Evolutionary conservation across 2,113 vertebrate genomes (phyloP), one percentile per base, ranked within the genome.

Genomic region (Cynoglossus semilaevis): DNA sequence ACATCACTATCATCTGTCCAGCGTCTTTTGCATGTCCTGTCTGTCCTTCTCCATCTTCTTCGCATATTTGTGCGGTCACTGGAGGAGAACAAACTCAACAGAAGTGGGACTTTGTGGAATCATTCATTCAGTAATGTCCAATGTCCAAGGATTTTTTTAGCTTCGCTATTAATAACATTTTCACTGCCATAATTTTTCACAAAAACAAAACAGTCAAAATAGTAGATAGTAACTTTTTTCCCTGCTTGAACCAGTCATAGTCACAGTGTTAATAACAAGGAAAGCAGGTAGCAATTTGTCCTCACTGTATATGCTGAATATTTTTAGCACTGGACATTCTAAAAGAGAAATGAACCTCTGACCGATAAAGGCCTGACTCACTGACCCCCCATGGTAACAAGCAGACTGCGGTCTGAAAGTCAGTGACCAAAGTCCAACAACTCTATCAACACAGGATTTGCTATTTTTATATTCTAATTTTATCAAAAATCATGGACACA

Each of bases 1-100:
- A 60, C 72, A 47, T 51, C 56, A 56, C 1, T 43, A 61, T 50
- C 81, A 77, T 80, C 80, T 76, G 79, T 48, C 79, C 35, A 5
- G 63, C 58, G 52, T 44, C 61, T 46, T 57, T 29, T 17, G 34
- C 17, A 1, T 44, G 74, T 43, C 77, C 63, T 41, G 34, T 19
- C 50, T 55, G 82, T 70, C 79, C 80, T 82, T 77, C 57, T 38
- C 45, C 45, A 54, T 63, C 51, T 63, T 34, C 46, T 41, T 38
- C 1, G 14, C 18, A 2, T 36, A 42, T 56, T 51, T 51, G 48
- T 50, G 59, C 44, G 12, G 18, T 44, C n/a, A 22, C 43, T 29
- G 22, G 22, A 29, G 6, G 6, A 29, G 6, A 29, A 29, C 3
- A 29, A 29, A 2, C 22, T 29, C 22, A 29, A 29, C 22, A 6